These are phyloP conservation scores for Diaperis boleti DNA, from an alignment of 2,888 invertebrate species.

Conservation along the genomic window DNA sequence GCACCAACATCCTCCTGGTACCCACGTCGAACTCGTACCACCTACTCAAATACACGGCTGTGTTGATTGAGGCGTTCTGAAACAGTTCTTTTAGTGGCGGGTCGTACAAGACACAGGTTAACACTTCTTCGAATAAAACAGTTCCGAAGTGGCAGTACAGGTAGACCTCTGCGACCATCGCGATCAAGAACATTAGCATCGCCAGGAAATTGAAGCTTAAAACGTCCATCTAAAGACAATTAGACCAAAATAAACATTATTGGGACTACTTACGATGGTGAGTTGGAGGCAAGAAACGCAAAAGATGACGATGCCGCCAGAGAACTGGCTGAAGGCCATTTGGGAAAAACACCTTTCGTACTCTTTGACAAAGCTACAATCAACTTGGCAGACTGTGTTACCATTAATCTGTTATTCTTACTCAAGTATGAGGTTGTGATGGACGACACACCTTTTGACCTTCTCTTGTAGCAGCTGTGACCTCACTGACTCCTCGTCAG, in stretches of 20 bases:
- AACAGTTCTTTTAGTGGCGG: no score
- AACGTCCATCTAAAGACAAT: slow-evolving; percentile 8
- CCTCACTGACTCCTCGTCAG: background rate
- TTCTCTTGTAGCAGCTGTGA: background rate
- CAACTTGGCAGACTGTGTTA: no score
- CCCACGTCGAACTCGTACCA: slow-evolving; percentile 60
- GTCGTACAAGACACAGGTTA: no score
- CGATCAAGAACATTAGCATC: slow-evolving; percentile 17
- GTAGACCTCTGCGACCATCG: slow-evolving; percentile 24
- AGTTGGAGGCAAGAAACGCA: slow-evolving; percentile 7
- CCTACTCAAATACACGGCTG: slow-evolving; percentile 65
- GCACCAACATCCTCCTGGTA: slow-evolving; percentile 64
- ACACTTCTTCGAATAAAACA: slow-evolving; percentile 20
- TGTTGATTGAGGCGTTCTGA: slow-evolving; percentile 65
- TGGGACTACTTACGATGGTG: slow-evolving; percentile 1
- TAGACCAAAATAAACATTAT: background rate
- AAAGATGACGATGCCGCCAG: background rate
- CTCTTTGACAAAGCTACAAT: slow-evolving; percentile 9
- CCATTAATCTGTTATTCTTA: background rate
- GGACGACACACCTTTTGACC: slow-evolving; percentile 14
- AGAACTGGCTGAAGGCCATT: slow-evolving; percentile 1
- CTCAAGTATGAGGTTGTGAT: slow-evolving; percentile 20
- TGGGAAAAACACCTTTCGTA: slow-evolving; percentile 2
- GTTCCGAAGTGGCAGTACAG: slow-evolving; percentile 29
- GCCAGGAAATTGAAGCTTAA: slow-evolving; percentile 23